These are phyloP conservation scores for Tenthredo scrophulariae DNA, from an alignment of 2,888 invertebrate species.

Conservation along the genomic window DNA sequence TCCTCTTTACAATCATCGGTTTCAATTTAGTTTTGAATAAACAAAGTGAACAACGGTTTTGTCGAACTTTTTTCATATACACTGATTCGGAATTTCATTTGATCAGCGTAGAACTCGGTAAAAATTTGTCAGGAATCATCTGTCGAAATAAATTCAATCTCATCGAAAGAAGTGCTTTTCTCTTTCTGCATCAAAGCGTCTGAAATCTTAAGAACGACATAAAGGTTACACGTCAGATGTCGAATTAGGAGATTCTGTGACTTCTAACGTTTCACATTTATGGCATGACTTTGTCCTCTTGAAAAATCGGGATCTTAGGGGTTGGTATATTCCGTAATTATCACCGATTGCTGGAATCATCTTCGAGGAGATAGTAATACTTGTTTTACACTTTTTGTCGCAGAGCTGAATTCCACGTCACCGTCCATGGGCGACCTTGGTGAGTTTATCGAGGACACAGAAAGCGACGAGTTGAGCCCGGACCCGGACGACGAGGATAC, in stretches of 20 bases:
- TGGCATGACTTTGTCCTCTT: background rate
- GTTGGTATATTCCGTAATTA: background rate
- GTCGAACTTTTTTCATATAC: background rate
- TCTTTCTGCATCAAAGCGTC: background rate
- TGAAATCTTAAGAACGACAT: background rate
- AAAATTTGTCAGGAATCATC: background rate
- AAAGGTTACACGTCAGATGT: background rate
- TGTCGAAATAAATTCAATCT: background rate
- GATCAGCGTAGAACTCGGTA: background rate
- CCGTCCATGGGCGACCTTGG: slow-evolving; percentile 80
- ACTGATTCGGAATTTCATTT: background rate
- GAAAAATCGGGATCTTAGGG: background rate
- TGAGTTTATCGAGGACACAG: slow-evolving; percentile 77
- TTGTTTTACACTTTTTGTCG: slow-evolving; percentile 65
- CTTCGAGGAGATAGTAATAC: background rate
- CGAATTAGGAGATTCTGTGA: background rate
- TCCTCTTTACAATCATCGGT: background rate
- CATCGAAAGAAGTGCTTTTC: slow-evolving; percentile 4
- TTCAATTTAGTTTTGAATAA: background rate
- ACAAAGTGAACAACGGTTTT: background rate
- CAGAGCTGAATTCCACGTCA: slow-evolving; percentile 88
- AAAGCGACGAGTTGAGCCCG: slow-evolving; percentile 83
- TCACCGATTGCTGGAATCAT: background rate
- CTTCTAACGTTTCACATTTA: background rate
- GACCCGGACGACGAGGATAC: slow-evolving; percentile 71